These are phyloP conservation scores for Onchidella celtica DNA, from an alignment of 2,888 invertebrate genomes.

Conservation along the genomic window DNA sequence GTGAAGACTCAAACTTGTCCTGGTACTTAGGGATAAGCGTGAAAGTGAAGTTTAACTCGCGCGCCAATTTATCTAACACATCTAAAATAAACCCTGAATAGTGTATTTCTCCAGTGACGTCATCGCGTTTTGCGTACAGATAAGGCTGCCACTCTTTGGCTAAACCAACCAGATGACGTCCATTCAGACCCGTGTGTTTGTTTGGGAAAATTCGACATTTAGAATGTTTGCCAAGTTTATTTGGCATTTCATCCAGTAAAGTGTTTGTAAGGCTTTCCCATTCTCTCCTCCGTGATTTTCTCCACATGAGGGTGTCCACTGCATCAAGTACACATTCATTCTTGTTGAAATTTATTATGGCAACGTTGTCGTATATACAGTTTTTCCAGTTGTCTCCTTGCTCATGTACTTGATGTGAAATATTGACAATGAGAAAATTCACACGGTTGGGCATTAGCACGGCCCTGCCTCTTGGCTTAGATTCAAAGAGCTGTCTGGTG, in stretches of 20 bases:
- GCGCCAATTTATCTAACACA: not conserved
- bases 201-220: constrained; percentile 19
- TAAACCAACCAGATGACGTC: not conserved
- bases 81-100: constrained; percentile 12
- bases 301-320: constrained; percentile 11
- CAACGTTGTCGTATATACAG: constrained; percentile 9
- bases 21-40: not conserved
- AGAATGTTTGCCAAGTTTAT: not conserved
- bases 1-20: no score
- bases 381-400: not conserved
- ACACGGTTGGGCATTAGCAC: not conserved
- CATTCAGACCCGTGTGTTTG: constrained; percentile 17
- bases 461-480: not conserved
- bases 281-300: not conserved
- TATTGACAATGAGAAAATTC: not conserved
- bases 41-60: constrained; percentile 22
- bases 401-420: not conserved
- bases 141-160: constrained; percentile 28
- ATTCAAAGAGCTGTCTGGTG: not conserved
- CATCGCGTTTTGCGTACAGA: not conserved
- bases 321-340: not conserved
- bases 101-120: not conserved
- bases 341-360: not conserved
- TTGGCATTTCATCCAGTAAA: not conserved
- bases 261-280: not conserved